A percentile compares a stretch with the other conserved stretches of the same genome.
phyloP scores from a whole-genome alignment of 2,113 vertebrate species.

The Nannobrachium achirus region DNA sequence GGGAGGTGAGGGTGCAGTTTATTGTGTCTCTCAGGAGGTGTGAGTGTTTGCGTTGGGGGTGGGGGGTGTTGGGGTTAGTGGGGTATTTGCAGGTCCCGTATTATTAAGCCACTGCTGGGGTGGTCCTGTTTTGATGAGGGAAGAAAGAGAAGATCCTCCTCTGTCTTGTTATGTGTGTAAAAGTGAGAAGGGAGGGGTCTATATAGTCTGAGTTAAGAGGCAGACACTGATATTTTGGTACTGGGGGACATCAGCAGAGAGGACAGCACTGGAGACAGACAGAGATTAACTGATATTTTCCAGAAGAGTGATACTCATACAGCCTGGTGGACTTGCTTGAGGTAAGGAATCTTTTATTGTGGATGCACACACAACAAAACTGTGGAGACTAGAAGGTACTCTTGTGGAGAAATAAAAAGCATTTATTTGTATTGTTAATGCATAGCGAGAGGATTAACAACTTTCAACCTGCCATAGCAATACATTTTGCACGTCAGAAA shows the following conservation, averaged over 20 bases:
- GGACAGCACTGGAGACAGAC: neutral
- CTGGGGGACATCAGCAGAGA: neutral
- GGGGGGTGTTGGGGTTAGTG: neutral
- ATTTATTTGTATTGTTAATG: too few species aligned
- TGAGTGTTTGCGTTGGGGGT: constrained; percentile 45
- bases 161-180: constrained; percentile 20
- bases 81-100: constrained; percentile 63
- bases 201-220: neutral
- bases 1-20: neutral
- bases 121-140: constrained; percentile 60
- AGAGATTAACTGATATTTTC: constrained; percentile 1
- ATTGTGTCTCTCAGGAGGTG: constrained; percentile 62
- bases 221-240: neutral
- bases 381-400: too few species aligned
- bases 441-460: too few species aligned
- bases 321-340: constrained; percentile 16
- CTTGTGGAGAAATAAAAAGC: too few species aligned
- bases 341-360: constrained; percentile 35
- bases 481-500: too few species aligned
- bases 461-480: too few species aligned
- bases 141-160: constrained; percentile 29
- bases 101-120: constrained; percentile 61
- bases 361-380: too few species aligned
- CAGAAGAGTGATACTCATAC: too few species aligned
- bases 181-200: neutral